A percentile compares a stretch with the other conserved stretches of the same genome.
Evolutionary conservation across 2,113 vertebrate species (phyloP).

Genomic region (Etheostoma cragini): DNA sequence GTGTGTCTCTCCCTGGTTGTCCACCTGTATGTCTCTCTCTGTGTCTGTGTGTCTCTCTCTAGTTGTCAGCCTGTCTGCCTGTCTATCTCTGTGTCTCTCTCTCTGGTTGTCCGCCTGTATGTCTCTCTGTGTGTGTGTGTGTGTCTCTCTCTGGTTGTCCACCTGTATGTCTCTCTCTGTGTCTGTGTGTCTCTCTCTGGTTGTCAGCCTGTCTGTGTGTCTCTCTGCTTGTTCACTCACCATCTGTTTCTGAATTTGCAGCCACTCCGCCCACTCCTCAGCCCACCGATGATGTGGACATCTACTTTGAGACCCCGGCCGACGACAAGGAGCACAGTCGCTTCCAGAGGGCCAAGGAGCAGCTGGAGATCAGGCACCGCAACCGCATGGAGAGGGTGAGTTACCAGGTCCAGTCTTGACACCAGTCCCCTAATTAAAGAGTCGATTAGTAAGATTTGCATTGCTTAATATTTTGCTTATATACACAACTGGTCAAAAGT

Average conservation of each 20-base stretch:
- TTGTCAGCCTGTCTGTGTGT: not conserved
- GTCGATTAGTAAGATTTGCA: not conserved
- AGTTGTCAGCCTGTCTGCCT: constrained; percentile 18
- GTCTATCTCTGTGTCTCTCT: constrained; percentile 22
- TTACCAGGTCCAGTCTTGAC: not conserved
- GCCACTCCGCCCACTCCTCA: constrained; percentile 87
- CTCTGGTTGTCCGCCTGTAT: constrained; percentile 16
- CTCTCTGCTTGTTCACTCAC: not conserved
- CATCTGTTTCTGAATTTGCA: constrained; percentile 43
- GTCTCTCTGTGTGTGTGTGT: constrained; percentile 32
- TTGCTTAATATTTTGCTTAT: not conserved
- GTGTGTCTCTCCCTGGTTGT: too few species aligned
- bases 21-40: too few species aligned
- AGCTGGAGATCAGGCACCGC: constrained; percentile 95
- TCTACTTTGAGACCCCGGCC: constrained; percentile 96
- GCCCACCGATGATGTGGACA: constrained; percentile 95
- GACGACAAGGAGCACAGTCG: constrained; percentile 97
- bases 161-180: too few species aligned
- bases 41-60: constrained; percentile 13
- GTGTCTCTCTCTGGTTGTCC: not conserved
- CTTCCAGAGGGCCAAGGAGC: constrained; percentile 98
- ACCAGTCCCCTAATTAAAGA: not conserved
- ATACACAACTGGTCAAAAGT: not conserved
- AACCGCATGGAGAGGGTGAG: constrained; percentile 97
- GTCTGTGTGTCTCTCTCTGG: too few species aligned